Evolutionary conservation across 2,797 vertebrate species (phyloP).

Genomic region (Labroides dimidiatus): DNA sequence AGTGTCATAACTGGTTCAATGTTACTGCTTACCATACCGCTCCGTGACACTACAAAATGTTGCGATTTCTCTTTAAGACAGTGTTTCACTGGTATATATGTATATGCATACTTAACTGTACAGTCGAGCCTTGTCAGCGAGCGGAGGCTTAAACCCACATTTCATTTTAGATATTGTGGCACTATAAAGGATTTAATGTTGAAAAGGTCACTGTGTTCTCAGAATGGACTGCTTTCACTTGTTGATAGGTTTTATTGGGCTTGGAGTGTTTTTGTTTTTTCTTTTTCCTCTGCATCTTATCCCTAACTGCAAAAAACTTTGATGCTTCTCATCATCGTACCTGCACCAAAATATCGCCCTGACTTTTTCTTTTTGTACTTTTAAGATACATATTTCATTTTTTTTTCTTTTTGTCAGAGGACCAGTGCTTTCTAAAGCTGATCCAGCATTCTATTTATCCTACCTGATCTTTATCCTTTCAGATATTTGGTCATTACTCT

Average conservation of each 20-base stretch:
- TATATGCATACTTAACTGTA: conserved; percentile 80
- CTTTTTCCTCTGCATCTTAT: conserved; percentile 34
- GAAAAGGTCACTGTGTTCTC: conserved; percentile 69
- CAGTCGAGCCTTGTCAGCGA: conserved; percentile 86
- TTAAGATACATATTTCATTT: conserved; percentile 78
- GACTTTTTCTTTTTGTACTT: conserved; percentile 83
- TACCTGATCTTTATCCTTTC: conserved; percentile 93
- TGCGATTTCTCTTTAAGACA: conserved; percentile 86
- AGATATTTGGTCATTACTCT: conserved; percentile 94
- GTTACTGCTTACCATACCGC: conserved; percentile 74
- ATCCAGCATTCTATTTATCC: conserved; percentile 83
- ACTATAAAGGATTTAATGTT: conserved; percentile 72
- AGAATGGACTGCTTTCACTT: conserved; percentile 72
- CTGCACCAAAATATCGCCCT: conserved; percentile 82
- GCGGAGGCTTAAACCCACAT: conserved; percentile 81
- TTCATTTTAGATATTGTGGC: conserved; percentile 82
- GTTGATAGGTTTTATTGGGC: conserved; percentile 62
- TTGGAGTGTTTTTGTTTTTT: conserved; percentile 60
- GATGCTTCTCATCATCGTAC: conserved; percentile 71
- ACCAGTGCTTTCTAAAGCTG: conserved; percentile 77
- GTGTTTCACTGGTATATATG: conserved; percentile 88
- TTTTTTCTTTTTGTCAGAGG: conserved; percentile 73
- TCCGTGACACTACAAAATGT: conserved; percentile 90
- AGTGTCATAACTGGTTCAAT: conserved; percentile 71
- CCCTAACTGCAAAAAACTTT: conserved; percentile 64